These are phyloP conservation scores for Apeira syringaria DNA, from an alignment of 2,888 invertebrate species.

Conservation along the genomic window DNA sequence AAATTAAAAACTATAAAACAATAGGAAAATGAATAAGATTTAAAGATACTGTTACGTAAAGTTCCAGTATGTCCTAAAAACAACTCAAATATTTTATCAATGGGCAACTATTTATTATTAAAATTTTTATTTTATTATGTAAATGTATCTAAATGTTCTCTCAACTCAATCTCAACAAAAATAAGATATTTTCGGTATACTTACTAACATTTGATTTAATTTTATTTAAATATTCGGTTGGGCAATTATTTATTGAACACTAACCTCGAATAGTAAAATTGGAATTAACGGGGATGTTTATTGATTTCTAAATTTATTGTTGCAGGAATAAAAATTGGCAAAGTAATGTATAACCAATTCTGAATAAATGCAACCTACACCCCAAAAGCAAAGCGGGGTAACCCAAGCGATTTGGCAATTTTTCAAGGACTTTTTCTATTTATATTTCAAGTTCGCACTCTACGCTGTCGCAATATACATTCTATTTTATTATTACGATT, in stretches of 20 bases:
- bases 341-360: slow-evolving; percentile 25
- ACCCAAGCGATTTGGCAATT: slow-evolving; percentile 45
- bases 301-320: slow-evolving; percentile 30
- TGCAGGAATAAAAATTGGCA: slow-evolving; percentile 38
- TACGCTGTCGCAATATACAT: slow-evolving; percentile 68
- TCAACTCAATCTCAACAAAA: no score
- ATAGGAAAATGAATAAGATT: no score
- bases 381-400: slow-evolving; percentile 38
- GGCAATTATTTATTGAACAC: background rate
- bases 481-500: slow-evolving; percentile 70
- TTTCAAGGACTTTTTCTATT: slow-evolving; percentile 60
- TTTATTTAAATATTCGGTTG: background rate
- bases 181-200: no score
- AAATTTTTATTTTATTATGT: no score
- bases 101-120: no score
- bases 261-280: background rate
- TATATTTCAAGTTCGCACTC: slow-evolving; percentile 68
- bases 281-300: background rate
- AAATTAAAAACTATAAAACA: no score
- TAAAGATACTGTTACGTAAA: no score
- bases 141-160: no score
- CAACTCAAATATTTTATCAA: no score
- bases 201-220: no score
- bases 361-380: slow-evolving; percentile 47
- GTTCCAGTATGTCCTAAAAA: no score